Conservation (phyloP, 1,140 invertebrate genomes). For the Centruroides sculpturatus region DNA sequence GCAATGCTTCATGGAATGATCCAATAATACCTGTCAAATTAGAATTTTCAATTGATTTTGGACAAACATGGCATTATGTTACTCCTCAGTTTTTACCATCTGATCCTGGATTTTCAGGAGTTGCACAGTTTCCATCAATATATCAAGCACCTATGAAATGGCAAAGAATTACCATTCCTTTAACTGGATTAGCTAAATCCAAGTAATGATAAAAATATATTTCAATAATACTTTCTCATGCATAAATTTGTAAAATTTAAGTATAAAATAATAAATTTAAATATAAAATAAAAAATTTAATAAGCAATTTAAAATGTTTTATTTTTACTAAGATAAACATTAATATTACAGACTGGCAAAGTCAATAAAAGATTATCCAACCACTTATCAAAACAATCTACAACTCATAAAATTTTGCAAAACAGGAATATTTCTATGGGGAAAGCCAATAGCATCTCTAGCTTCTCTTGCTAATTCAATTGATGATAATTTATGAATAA, state of each 20-base stretch:
- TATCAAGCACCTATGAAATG: constrained; percentile 24
- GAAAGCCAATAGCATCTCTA: no score
- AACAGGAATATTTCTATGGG: no score
- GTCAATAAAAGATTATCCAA: no score
- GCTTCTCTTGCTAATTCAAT: no score
- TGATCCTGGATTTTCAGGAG: constrained; percentile 24
- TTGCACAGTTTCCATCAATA: constrained; percentile 21
- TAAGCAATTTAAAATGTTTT: no score
- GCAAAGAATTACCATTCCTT: constrained; percentile 26
- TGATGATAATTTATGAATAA: no score
- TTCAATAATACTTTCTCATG: background rate
- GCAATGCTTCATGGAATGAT: constrained; percentile 15
- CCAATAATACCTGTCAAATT: constrained; percentile 22
- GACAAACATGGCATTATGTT: constrained; percentile 28
- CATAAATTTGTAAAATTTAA: background rate
- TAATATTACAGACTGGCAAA: no score
- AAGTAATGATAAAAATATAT: constrained; percentile 20
- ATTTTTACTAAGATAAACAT: no score
- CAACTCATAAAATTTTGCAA: no score
- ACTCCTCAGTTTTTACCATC: constrained; percentile 19
- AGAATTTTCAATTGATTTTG: constrained; percentile 31
- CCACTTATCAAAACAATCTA: no score
- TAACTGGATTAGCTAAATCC: constrained; percentile 26
- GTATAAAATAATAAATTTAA: no score
- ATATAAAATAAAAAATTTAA: no score